Evolutionary conservation across 2,113 vertebrate species (phyloP).

Genomic region (Ochotona princeps): DNA sequence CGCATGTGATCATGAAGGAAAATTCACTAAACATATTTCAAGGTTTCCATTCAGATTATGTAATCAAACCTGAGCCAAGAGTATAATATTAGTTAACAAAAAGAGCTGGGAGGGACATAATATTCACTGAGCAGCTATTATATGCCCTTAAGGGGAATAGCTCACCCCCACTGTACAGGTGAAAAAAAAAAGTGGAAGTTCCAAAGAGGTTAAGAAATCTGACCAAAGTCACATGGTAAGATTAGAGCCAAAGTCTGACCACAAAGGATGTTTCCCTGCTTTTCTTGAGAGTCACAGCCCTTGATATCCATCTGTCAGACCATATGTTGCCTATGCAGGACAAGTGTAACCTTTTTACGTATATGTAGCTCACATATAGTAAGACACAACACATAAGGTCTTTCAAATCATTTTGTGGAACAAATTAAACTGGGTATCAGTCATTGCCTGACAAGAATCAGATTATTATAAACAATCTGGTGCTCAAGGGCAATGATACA

Average conservation of each 20-base stretch:
- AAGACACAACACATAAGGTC: neutral
- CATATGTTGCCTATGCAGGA: neutral
- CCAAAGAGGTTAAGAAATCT: neutral
- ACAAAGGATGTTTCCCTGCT: neutral
- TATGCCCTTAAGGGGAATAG: neutral
- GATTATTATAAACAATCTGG: neutral
- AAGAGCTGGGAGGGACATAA: neutral
- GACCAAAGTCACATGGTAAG: neutral
- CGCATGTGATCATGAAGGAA: neutral
- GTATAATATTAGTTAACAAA: neutral
- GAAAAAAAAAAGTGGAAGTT: neutral
- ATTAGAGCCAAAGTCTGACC: neutral
- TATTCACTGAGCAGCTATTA: neutral
- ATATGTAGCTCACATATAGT: neutral
- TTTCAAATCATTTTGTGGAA: neutral
- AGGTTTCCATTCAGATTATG: neutral
- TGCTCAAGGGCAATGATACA: neutral
- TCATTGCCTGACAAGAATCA: neutral
- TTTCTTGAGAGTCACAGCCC: neutral
- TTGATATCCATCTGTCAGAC: no score
- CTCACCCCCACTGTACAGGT: neutral
- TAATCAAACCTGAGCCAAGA: neutral
- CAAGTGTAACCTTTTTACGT: neutral
- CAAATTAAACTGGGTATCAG: neutral
- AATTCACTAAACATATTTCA: neutral